Base-by-base conservation (phyloP, 2,888 invertebrate species). In the Drosophila antonietae region DNA sequence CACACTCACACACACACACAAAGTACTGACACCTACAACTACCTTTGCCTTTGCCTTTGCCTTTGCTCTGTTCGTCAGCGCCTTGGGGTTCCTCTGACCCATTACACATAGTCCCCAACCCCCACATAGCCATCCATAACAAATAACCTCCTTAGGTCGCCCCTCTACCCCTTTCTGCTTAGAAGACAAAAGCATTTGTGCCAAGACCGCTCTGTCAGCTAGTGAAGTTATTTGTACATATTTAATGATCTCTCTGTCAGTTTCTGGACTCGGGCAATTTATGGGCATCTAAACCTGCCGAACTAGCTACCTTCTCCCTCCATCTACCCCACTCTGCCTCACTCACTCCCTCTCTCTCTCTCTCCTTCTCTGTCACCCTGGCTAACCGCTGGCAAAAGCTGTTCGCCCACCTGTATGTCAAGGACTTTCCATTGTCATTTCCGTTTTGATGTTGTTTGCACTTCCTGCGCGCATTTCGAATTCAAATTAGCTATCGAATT, bases 201-300 rank as follows among this genome's bases (percentile, higher is more conserved):
- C 67, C 65, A 39, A 14, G 55, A 55, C 37, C 37, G 55, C 64
- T 79, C 59, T 60, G 61, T 59, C 59, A 47, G 61, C 61, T 65
- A 75, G 68, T 77, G 52, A 73, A 83, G 67, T 72, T 83, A 80
- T 83, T 80, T 77, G 66, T 77, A 77, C 78, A 83, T 83, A 75
- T 83, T 83, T 83, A 74, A 81, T 83, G 81, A 77, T 67, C 68
- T 69, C 52, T 43, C 46, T 49, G 59, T 59, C 49, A 49, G 49
- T 20, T 49, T 28, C 23, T 49, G 49, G 59, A 49, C 59, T 39
- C 18, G 49, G 51, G 49, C 39, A 59, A 59, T 59, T 59, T 59
- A 49, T 44, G 57, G 41, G 8, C 59, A 15, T 33, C 31, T 6
- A 12, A 12, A 14, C 7, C 23, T 10, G 37, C 35, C 2, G 4